Evolutionary conservation across 2,113 vertebrate genomes (phyloP).

Genomic region (Takifugu flavidus): DNA sequence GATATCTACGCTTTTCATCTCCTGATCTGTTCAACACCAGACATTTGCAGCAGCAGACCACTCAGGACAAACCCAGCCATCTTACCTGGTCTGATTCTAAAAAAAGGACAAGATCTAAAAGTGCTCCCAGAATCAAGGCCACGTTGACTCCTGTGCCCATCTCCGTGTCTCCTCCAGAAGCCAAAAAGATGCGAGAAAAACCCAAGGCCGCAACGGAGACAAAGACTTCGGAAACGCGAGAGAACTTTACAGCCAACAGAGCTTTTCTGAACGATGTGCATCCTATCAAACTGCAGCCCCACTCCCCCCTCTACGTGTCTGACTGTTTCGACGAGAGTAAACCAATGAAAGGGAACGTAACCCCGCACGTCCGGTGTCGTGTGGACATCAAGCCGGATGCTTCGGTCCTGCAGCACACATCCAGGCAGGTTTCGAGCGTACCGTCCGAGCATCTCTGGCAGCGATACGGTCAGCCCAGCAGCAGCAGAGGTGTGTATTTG

Average conservation of each 20-base stretch:
- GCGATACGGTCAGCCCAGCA: constrained; percentile 68
- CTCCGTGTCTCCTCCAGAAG: constrained; percentile 69
- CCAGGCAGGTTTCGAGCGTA: constrained; percentile 63
- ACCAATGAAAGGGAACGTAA: constrained; percentile 66
- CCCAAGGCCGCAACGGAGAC: constrained; percentile 69
- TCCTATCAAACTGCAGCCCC: constrained; percentile 92
- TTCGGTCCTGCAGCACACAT: constrained; percentile 81
- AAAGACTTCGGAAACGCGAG: constrained; percentile 69
- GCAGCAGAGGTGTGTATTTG: constrained; percentile 78
- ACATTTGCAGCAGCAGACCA: constrained; percentile 55
- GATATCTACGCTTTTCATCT: constrained; percentile 73
- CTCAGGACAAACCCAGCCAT: constrained; percentile 64
- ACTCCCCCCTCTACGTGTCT: constrained; percentile 84
- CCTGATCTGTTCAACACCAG: constrained; percentile 70
- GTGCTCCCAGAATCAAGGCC: constrained; percentile 80
- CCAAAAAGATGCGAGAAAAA: constrained; percentile 75
- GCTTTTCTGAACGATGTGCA: constrained; percentile 89
- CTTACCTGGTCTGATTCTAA: constrained; percentile 72
- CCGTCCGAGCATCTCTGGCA: constrained; percentile 75
- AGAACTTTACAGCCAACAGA: constrained; percentile 73
- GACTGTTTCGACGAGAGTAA: constrained; percentile 82
- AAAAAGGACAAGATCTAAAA: constrained; percentile 86
- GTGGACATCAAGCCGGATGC: constrained; percentile 93
- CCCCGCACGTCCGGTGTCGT: constrained; percentile 88
- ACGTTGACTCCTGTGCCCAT: constrained; percentile 82